Percentiles rank a stretch among this genome's conserved stretches.
Evolutionary conservation across 2,113 vertebrate genomes (phyloP).

Genomic region (Mastomys coucha): DNA sequence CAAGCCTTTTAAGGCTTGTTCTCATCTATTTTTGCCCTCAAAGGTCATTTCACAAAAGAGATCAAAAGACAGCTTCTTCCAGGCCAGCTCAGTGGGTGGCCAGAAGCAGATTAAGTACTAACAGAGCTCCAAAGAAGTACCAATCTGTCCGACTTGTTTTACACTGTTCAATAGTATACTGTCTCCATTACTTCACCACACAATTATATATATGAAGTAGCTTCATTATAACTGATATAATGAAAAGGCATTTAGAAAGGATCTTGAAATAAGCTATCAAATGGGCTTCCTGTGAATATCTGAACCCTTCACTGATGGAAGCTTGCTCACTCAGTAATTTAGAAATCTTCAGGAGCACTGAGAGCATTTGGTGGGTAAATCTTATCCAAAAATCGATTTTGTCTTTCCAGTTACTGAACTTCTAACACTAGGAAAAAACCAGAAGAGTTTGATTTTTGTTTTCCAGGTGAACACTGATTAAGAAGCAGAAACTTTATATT

Average conservation of each 20-base stretch:
- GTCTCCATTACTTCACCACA: conserved; percentile 69
- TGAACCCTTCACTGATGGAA: conserved; percentile 35
- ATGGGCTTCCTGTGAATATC: conserved; percentile 64
- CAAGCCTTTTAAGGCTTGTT: conserved; percentile 89
- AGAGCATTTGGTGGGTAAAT: not conserved
- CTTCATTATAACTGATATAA: conserved; percentile 74
- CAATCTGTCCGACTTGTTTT: conserved; percentile 84
- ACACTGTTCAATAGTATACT: conserved; percentile 72
- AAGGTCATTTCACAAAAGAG: conserved; percentile 89
- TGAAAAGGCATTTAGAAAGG: conserved; percentile 74
- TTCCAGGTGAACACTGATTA: not conserved
- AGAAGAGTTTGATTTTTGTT: not conserved
- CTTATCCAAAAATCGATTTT: conserved; percentile 49
- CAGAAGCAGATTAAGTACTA: conserved; percentile 87
- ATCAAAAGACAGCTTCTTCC: conserved; percentile 88
- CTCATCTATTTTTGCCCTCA: conserved; percentile 88
- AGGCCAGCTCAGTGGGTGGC: conserved; percentile 87
- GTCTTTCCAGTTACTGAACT: not conserved
- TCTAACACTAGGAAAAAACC: not conserved
- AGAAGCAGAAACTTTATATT: not conserved
- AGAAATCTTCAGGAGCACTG: conserved; percentile 50
- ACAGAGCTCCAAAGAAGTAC: conserved; percentile 84
- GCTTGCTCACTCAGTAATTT: conserved; percentile 57
- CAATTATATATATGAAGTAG: conserved; percentile 75
- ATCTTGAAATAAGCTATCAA: conserved; percentile 67